Base-by-base conservation (phyloP, 2,888 invertebrate genomes). In the Sepiola atlantica region DNA sequence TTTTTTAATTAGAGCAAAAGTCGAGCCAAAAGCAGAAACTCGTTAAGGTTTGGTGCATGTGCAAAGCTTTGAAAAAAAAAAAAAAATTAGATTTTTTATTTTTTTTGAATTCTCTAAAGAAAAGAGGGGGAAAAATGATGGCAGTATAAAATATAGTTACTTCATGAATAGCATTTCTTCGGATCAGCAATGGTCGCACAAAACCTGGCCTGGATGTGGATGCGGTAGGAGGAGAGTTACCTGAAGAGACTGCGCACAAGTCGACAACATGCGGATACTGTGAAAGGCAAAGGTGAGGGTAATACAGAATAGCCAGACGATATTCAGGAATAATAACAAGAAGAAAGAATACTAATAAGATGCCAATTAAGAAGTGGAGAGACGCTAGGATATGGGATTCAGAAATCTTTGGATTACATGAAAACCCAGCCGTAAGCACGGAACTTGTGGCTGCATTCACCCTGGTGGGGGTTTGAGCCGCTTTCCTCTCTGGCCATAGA, bases 251-350 rank as follows among this genome's bases (percentile, higher is more conserved):
- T 35, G 91, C 35, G 32, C 45, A 32, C 91, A 91, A 35, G 45
- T 91, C 91, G 45, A 91, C 91, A 91, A 91, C 91, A 45, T 91
- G 91, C 35, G 35, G 91, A 91, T 91, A 45, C 91, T 91, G 61
- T 61, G 61, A 24, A 61, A 61, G 61, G 61, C 61, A 61, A 61
- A 61, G 61, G 61, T 61, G 21, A n/a, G n/a, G 61, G 61, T 61
- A 61, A 61, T 61, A 61, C 24, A 61, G 21, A 21, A 61, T 6
- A 24, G 61, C 61, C 61, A 61, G 61, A 61, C n/a, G n/a, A n/a
- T n/a, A n/a, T n/a, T n/a, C n/a, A n/a, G n/a, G n/a, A n/a, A n/a
- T n/a, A n/a, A n/a, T n/a, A n/a, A n/a, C n/a, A n/a, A n/a, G n/a
- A n/a, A n/a, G n/a, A n/a, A n/a, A n/a, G n/a, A n/a, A n/a, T n/a